Base-by-base conservation (phyloP, 2,797 vertebrate genomes). In the Macrochelys suwanniensis region DNA sequence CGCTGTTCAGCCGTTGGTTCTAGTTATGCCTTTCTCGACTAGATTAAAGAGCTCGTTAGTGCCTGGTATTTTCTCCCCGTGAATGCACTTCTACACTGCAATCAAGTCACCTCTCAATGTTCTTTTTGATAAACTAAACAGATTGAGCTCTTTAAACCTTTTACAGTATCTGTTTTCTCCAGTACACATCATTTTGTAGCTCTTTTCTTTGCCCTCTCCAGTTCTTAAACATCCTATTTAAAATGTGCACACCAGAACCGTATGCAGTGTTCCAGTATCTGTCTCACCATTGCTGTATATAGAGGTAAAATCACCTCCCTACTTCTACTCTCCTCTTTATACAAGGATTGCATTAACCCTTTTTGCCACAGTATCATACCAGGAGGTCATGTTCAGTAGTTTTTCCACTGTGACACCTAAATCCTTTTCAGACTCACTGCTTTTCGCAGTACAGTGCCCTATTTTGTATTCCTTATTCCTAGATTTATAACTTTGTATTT, bases 131-230 rank as follows among this genome's bases (percentile, higher is more conserved):
- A 53, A 78, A 42, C 42, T 96, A 61, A 89, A 85, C 80, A 45
- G 81, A 88, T 49, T 91, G 87, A 95, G 78, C 68, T 94, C 88
- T 93, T 93, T 59, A 91, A 80, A 74, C 74, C 47, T 83, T 19
- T 68, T 78, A 87, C 45, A 21, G 37, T 92, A 95, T 56, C 78
- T 19, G 3, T 85, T 91, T 92, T 93, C 92, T 95, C 16, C 45
- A 94, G 53, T 77, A 68, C 86, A 90, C 28, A 85, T 47, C 87
- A 45, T 26, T 53, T 96, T 90, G 80, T 61, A 45, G 88, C 88
- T 84, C 16, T 93, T 81, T 57, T 76, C n/a, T 85, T 2, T 74
- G 93, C 95, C 89, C 17, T 84, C 88, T 95, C 49, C 49, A 57
- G 2, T 79, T 94, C 91, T 85, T 93, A 91, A 31, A 0, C 31